Evolutionary conservation across 2,888 invertebrate species (phyloP).

Genomic region (Mesochorus sp.): DNA sequence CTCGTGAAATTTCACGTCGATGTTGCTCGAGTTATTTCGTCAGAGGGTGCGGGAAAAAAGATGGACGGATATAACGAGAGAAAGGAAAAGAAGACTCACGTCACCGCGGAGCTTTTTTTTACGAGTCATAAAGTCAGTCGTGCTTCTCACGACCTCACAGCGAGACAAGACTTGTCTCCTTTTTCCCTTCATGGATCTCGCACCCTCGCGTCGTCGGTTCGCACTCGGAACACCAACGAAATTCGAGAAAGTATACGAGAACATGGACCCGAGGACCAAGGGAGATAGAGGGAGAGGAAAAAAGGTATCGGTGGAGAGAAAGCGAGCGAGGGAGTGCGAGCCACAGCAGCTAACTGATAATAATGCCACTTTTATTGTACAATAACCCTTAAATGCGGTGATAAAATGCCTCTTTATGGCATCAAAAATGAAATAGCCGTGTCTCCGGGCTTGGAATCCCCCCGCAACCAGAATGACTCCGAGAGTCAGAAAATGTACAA

Average conservation of each 20-base stretch:
- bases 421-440: slow-evolving; percentile 80
- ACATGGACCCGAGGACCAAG: slow-evolving; percentile 1
- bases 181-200: slow-evolving; percentile 15
- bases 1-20: slow-evolving; percentile 48
- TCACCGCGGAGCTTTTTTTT: slow-evolving; percentile 72
- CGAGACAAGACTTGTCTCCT: slow-evolving; percentile 18
- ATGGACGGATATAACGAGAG: slow-evolving; percentile 16
- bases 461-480: slow-evolving; percentile 24
- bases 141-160: slow-evolving; percentile 77
- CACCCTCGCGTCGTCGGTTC: neutral
- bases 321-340: slow-evolving; percentile 62
- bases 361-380: slow-evolving; percentile 82
- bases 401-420: slow-evolving; percentile 80
- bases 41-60: neutral
- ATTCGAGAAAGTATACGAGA: neutral
- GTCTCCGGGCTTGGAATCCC: slow-evolving; percentile 61
- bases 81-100: slow-evolving; percentile 36
- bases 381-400: slow-evolving; percentile 81
- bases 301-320: slow-evolving; percentile 23
- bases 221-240: neutral
- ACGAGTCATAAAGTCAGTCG: slow-evolving; percentile 81
- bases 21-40: slow-evolving; percentile 8
- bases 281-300: slow-evolving; percentile 21
- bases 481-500: slow-evolving; percentile 9
- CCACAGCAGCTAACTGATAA: slow-evolving; percentile 79